Conservation (phyloP, 2,113 vertebrate species). For the Halichoerus grypus region DNA sequence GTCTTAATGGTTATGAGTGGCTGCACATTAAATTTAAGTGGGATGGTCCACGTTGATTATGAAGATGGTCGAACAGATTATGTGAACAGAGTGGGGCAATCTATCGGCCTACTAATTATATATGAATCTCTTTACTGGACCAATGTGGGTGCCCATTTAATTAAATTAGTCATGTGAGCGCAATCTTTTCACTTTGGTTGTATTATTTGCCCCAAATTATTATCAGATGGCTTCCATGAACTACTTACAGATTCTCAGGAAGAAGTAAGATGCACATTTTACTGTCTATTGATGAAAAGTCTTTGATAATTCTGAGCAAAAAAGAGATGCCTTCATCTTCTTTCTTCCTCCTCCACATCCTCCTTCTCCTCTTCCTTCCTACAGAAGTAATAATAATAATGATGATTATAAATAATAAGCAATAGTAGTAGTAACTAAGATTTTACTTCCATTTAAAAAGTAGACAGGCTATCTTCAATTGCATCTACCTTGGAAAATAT, state of each 20-base stretch:
- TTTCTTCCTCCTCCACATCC: not conserved
- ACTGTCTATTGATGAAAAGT: not conserved
- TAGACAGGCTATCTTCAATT: not conserved
- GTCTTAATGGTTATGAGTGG: not conserved
- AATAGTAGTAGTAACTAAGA: not conserved
- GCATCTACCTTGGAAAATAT: constrained; percentile 33
- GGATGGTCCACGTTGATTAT: not conserved
- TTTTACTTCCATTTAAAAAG: constrained; percentile 23
- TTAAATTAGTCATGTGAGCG: not conserved
- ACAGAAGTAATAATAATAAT: not conserved
- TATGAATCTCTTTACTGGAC: not conserved
- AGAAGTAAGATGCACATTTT: not conserved
- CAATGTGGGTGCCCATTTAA: not conserved
- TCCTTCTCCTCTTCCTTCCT: not conserved
- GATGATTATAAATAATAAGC: not conserved
- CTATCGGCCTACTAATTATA: not conserved
- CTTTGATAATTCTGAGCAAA: not conserved
- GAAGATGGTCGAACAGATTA: not conserved
- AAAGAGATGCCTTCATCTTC: not conserved
- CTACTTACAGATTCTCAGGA: not conserved
- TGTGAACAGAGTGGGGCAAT: not conserved
- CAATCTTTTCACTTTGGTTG: constrained; percentile 2
- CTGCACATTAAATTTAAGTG: constrained; percentile 1
- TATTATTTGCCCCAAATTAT: constrained; percentile 10
- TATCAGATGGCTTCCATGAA: not conserved